A percentile compares a stretch with the other conserved stretches of the same genome.
phyloP scores from a whole-genome alignment of 2,888 invertebrate genomes.

The Mesoligia furuncula region DNA sequence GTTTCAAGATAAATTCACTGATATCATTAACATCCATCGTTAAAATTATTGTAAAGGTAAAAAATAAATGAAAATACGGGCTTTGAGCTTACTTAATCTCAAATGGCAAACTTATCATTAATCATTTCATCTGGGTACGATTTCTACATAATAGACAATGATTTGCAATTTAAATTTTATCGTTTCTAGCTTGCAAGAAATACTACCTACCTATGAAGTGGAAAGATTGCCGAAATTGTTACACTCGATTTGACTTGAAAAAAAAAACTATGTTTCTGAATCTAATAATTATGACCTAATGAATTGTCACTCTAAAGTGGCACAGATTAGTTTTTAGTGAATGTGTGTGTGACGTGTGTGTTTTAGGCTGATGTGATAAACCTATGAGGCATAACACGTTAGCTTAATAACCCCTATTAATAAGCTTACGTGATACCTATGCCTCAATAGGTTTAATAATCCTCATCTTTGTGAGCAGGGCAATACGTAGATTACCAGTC shows the following conservation, averaged over 20 bases:
- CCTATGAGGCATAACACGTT: not conserved
- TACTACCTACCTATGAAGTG: not conserved
- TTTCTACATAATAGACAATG: conserved; percentile 15
- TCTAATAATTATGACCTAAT: not conserved
- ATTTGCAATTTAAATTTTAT: conserved; percentile 3
- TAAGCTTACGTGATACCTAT: too few relatives aligned
- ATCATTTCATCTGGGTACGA: conserved; percentile 9
- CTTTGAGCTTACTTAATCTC: not conserved
- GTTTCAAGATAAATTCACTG: not conserved
- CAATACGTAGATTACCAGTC: not conserved
- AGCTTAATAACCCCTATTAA: too few relatives aligned
- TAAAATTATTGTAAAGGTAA: not conserved
- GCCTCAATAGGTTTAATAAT: not conserved
- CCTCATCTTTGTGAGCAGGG: not conserved
- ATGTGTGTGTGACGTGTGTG: not conserved
- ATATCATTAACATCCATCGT: not conserved
- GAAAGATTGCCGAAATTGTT: not conserved
- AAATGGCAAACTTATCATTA: conserved; percentile 15
- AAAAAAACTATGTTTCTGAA: not conserved
- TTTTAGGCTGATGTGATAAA: not conserved
- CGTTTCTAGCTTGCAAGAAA: not conserved
- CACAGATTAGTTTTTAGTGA: not conserved
- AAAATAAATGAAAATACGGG: not conserved
- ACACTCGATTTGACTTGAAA: not conserved
- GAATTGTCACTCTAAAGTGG: not conserved